These are phyloP conservation scores for Agapornis canus DNA, from an alignment of 2,797 vertebrate genomes.

Conservation along the genomic window DNA sequence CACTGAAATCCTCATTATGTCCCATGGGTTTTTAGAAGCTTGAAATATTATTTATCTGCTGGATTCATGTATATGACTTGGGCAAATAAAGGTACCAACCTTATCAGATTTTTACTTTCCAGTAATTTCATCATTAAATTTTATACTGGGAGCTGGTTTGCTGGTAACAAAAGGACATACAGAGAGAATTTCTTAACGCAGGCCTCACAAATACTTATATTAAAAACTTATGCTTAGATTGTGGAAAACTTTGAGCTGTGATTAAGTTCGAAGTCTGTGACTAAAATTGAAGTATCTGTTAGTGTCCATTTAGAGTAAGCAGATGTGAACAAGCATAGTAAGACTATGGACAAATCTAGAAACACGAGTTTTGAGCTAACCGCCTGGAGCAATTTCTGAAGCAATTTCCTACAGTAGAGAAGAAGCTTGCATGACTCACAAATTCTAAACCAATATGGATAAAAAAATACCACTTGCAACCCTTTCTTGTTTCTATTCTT, in stretches of 20 bases:
- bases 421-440: slow-evolving; percentile 51
- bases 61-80: accelerated
- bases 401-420: slow-evolving; percentile 60
- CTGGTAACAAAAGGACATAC: not conserved
- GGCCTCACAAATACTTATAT: not conserved
- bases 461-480: slow-evolving; percentile 44
- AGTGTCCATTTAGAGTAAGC: not conserved
- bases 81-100: not conserved
- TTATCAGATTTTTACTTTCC: not conserved
- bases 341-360: slow-evolving; percentile 11
- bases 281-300: not conserved
- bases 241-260: not conserved
- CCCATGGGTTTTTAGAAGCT: not conserved
- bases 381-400: slow-evolving; percentile 55
- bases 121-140: not conserved
- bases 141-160: not conserved
- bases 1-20: not conserved
- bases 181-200: not conserved
- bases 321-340: not conserved
- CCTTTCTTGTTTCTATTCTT: slow-evolving; percentile 49
- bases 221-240: not conserved
- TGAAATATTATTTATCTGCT: not conserved
- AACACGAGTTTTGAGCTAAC: slow-evolving; percentile 46
- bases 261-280: not conserved
- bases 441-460: slow-evolving; percentile 46